A percentile compares a stretch with the other conserved stretches of the same genome.
Conservation (phyloP, 2,888 invertebrate genomes). For the Salticus scenicus region DNA sequence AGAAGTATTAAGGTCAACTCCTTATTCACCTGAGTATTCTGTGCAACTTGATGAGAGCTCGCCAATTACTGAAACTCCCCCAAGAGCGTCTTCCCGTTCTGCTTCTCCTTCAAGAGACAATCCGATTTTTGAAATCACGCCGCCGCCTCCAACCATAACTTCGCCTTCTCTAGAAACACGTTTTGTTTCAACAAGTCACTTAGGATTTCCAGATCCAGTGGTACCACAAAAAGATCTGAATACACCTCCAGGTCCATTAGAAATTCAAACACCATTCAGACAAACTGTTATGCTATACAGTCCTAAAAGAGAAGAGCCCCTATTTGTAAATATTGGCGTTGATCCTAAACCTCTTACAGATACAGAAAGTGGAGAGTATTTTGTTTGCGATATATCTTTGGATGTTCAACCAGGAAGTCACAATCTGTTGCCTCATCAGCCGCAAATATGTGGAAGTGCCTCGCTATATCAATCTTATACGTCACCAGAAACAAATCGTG, state of each 20-base stretch:
- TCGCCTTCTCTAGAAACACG: too few species aligned
- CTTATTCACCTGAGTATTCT: too few species aligned
- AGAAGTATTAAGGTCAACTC: too few species aligned
- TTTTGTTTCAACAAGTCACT: too few species aligned
- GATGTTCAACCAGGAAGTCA: conserved; percentile 23
- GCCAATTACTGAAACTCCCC: too few species aligned
- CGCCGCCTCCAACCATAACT: too few species aligned
- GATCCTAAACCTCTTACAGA: conserved; percentile 17
- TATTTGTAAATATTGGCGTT: conserved; percentile 26
- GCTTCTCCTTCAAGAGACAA: too few species aligned
- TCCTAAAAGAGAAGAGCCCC: conserved; percentile 13
- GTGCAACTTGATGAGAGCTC: too few species aligned
- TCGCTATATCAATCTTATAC: not conserved
- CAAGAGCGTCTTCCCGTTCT: too few species aligned
- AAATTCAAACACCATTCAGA: not conserved
- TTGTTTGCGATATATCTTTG: conserved; percentile 30
- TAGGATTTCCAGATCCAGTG: not conserved
- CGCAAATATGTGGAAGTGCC: not conserved
- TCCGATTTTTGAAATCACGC: too few species aligned
- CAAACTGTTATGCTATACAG: conserved; percentile 8
- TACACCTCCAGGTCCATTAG: conserved; percentile 3
- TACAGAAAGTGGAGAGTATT: conserved; percentile 15
- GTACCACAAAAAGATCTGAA: conserved; percentile 5
- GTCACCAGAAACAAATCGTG: not conserved
- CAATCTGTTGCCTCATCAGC: not conserved